A percentile compares a stretch with the other conserved stretches of the same genome.
Conservation (phyloP, 2,113 vertebrate genomes). For the Heptranchias perlo region DNA sequence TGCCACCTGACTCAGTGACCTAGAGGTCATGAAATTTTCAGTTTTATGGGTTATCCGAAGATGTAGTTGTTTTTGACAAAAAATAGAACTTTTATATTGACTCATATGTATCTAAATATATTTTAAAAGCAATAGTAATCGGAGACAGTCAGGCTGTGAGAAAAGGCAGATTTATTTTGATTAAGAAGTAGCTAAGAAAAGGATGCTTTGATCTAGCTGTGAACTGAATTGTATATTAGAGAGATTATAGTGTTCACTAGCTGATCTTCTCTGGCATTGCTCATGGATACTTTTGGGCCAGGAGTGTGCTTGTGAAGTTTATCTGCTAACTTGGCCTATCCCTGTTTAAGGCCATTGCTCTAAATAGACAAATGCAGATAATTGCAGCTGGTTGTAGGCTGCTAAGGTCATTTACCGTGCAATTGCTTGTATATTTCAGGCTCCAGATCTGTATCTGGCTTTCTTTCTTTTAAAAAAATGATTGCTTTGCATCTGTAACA, state of each 20-base stretch:
- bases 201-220: background rate
- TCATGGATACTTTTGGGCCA: background rate
- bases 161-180: background rate
- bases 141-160: background rate
- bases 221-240: background rate
- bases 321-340: background rate
- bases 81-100: background rate
- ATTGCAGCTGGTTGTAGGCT: background rate
- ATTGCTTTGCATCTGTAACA: background rate
- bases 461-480: background rate
- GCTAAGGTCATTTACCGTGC: background rate
- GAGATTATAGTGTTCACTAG: background rate
- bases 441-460: background rate
- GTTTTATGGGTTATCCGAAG: background rate
- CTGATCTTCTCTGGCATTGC: background rate
- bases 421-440: background rate
- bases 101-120: background rate
- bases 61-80: background rate
- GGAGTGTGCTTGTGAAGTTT: background rate
- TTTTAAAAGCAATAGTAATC: background rate
- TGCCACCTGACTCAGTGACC: background rate
- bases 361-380: background rate
- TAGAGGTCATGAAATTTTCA: background rate
- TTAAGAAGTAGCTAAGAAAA: background rate
- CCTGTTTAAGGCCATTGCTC: background rate